Evolutionary conservation across 2,888 invertebrate species (phyloP), one percentile per base, ranked within the genome.

Genomic region (Homarus gammarus): DNA sequence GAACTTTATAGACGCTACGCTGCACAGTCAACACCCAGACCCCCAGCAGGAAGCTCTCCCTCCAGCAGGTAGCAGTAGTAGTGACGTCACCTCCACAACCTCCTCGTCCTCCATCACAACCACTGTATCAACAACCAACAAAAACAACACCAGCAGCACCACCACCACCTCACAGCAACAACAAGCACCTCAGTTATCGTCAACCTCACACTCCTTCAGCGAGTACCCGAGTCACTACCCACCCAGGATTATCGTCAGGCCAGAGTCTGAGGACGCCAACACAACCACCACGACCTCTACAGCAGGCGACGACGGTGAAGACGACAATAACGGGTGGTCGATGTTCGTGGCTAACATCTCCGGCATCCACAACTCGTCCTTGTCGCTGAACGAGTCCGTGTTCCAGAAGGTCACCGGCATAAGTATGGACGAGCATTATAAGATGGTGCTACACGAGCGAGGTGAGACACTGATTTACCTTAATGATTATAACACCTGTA

Each of bases 1-100:
- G n/a, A 91, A 91, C 68, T 44, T 91, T 36, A 70, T 91, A 27
- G 89, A 91, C 72, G 79, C 77, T 27, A 33, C 56, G 2, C 51
- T 90, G 10, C 84, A 87, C 61, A 12, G 15, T 0, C n/a, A n/a
- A n/a, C n/a, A n/a, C n/a, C 68, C 33, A 68, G 36, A 70, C 56
- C 18, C 15, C 6, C 56, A 56, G 56, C 15, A 3, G 15, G 56
- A 3, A 10, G 56, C 12, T 22, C 15, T 22, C 18, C 3, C 18
- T 18, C n/a, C n/a, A n/a, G n/a, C n/a, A n/a, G 44, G 44, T 44
- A 44, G 12, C 44, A 5, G 12, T 8, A 18, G 22, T 36, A 8
- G 22, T 12, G 56, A 36, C 51, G 5, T 33, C 15, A 38, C 72
- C 38, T n/a, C n/a, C 18, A 51, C 27, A 6, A 5, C 18, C 6